Conservation (phyloP, 2,113 vertebrate species). For the Vulpes vulpes region DNA sequence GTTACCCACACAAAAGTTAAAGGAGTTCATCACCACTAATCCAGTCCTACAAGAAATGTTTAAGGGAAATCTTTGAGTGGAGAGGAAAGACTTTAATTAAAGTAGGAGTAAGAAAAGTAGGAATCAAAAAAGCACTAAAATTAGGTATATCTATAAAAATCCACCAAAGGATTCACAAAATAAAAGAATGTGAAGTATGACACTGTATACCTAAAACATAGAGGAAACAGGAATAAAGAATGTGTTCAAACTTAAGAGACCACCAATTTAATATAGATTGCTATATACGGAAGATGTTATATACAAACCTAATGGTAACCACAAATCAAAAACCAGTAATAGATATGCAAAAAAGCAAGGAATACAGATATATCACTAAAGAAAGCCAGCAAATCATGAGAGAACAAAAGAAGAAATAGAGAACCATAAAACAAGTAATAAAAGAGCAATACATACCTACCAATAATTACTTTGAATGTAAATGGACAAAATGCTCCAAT, state of each 20-base stretch:
- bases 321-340: background rate
- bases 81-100: background rate
- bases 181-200: background rate
- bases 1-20: background rate
- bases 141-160: background rate
- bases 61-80: background rate
- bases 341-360: background rate
- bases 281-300: background rate
- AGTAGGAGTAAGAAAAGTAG: background rate
- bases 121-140: background rate
- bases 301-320: background rate
- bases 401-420: background rate
- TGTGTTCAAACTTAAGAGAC: background rate
- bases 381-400: background rate
- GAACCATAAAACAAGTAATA: background rate
- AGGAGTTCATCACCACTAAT: background rate
- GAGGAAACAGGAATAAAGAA: background rate
- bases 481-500: background rate
- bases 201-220: background rate
- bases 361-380: background rate
- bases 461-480: background rate
- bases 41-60: background rate
- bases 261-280: background rate
- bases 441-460: background rate
- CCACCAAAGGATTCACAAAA: background rate